Evolutionary conservation across 2,888 invertebrate species (phyloP).

Genomic region (Drosophila kuntzei): DNA sequence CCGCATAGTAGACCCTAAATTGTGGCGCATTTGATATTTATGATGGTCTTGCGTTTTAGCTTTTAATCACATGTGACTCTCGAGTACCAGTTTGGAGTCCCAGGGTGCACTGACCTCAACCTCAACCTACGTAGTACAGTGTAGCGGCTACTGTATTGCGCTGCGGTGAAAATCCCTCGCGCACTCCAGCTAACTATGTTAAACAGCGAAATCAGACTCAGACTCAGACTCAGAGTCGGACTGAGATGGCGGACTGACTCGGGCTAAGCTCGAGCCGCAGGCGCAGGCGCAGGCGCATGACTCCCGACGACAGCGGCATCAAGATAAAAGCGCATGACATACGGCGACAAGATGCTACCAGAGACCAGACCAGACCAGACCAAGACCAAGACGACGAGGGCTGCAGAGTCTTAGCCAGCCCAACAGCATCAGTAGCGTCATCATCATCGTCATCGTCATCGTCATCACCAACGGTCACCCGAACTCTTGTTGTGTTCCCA

Average conservation of each 20-base stretch:
- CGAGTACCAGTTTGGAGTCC: slow-evolving; percentile 36
- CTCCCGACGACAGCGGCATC: slow-evolving; percentile 74
- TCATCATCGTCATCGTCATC: slow-evolving; percentile 35
- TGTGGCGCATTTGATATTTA: slow-evolving; percentile 76
- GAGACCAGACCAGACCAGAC: slow-evolving; percentile 57
- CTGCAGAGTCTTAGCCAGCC: slow-evolving; percentile 23
- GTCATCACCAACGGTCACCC: slow-evolving; percentile 59
- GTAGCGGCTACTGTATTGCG: slow-evolving; percentile 66
- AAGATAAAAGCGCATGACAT: slow-evolving; percentile 78
- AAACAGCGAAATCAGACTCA: slow-evolving; percentile 75
- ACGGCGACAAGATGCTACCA: slow-evolving; percentile 80
- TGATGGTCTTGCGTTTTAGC: slow-evolving; percentile 71
- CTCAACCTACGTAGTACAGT: slow-evolving; percentile 73
- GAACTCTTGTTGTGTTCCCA: slow-evolving; percentile 56
- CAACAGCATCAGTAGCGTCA: slow-evolving; percentile 46
- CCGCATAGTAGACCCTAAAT: slow-evolving; percentile 61
- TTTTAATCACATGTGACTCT: slow-evolving; percentile 71
- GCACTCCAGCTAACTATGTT: slow-evolving; percentile 69
- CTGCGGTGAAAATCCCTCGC: slow-evolving; percentile 67
- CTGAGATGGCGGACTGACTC: slow-evolving; percentile 23
- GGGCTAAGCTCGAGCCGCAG: slow-evolving; percentile 39
- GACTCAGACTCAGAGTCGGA: slow-evolving; percentile 6
- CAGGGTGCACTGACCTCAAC: slow-evolving; percentile 73
- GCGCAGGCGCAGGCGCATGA: slow-evolving; percentile 61
- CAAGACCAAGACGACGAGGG: slow-evolving; percentile 17